Evolutionary conservation across 2,797 vertebrate species (phyloP).

Genomic region (Loriculus beryllinus): DNA sequence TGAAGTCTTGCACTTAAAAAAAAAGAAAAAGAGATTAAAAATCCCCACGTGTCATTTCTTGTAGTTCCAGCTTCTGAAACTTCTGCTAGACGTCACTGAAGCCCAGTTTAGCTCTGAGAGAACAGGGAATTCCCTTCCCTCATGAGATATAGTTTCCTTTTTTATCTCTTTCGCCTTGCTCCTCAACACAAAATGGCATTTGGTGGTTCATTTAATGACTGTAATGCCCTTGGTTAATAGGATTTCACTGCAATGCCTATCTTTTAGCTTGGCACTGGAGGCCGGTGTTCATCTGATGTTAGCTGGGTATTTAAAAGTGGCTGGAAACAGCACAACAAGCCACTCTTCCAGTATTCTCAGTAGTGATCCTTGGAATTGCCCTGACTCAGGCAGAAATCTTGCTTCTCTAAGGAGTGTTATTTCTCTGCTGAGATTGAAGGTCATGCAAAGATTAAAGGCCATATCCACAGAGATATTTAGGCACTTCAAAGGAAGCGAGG

Average conservation of each 20-base stretch:
- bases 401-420: slow-evolving; percentile 43
- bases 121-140: slow-evolving; percentile 13
- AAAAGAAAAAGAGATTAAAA: not conserved
- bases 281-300: not conserved
- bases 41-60: not conserved
- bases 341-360: slow-evolving; percentile 52
- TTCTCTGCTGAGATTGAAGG: slow-evolving; percentile 39
- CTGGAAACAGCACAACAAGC: slow-evolving; percentile 7
- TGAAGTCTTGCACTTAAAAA: not conserved
- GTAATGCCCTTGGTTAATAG: slow-evolving; percentile 56
- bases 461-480: slow-evolving; percentile 19
- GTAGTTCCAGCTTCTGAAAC: not conserved
- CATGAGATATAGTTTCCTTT: not conserved
- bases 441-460: slow-evolving; percentile 51
- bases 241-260: slow-evolving; percentile 47
- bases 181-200: not conserved
- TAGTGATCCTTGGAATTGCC: slow-evolving; percentile 70
- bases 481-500: not conserved
- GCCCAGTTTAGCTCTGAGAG: not conserved
- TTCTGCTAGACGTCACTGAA: not conserved
- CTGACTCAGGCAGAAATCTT: slow-evolving; percentile 56
- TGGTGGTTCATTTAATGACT: slow-evolving; percentile 33
- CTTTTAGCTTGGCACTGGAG: slow-evolving; percentile 35
- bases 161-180: not conserved
- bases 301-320: slow-evolving; percentile 37